phyloP scores from a whole-genome alignment of 2,113 vertebrate species.

The Heteronetta atricapilla region DNA sequence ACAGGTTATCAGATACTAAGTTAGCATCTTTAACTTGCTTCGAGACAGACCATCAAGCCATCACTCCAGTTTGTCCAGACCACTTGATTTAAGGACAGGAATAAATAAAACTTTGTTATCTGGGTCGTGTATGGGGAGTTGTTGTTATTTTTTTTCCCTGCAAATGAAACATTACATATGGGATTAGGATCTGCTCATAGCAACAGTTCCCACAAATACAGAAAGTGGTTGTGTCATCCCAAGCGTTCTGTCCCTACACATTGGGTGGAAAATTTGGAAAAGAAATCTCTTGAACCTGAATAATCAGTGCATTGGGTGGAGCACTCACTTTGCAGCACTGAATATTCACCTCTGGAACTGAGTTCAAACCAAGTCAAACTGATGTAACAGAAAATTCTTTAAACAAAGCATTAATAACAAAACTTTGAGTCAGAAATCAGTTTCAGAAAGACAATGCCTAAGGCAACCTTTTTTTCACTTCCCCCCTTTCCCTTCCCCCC shows the following conservation, averaged over 20 bases:
- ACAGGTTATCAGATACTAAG: neutral
- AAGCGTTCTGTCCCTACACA: conserved; percentile 42
- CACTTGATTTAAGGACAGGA: neutral
- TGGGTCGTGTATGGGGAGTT: neutral
- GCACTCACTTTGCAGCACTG: conserved; percentile 29
- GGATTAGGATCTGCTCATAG: conserved; percentile 59
- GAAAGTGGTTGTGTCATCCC: conserved; percentile 68
- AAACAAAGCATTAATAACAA: neutral
- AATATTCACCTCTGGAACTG: conserved; percentile 44
- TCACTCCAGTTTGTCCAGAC: no score
- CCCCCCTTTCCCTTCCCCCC: neutral
- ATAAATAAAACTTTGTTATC: neutral
- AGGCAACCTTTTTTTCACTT: neutral
- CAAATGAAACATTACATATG: conserved; percentile 50
- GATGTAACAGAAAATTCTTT: conserved; percentile 12
- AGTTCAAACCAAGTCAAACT: conserved; percentile 35
- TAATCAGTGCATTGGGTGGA: conserved; percentile 65
- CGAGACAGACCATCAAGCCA: neutral
- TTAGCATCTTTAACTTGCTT: neutral
- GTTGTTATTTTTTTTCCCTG: conserved; percentile 10
- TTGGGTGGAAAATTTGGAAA: conserved; percentile 69
- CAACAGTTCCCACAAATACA: conserved; percentile 71
- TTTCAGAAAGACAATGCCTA: neutral
- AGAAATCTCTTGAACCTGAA: conserved; percentile 70
- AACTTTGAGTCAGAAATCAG: neutral